Base-by-base conservation (phyloP, 2,888 invertebrate genomes). In the Oegoconia quadripuncta region DNA sequence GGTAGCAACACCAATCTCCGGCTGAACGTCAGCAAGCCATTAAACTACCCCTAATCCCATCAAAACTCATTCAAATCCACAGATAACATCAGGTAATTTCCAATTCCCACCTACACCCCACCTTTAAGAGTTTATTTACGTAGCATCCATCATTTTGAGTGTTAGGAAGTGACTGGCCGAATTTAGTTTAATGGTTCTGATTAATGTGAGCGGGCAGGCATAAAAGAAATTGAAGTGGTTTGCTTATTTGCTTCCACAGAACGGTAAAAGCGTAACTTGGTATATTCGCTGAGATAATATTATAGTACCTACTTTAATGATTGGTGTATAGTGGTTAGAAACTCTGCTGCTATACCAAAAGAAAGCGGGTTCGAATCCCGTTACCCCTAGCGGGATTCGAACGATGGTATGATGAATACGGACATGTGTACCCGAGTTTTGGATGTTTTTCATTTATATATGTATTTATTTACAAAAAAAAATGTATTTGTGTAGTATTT, bases 81-180 rank as follows among this genome's bases (percentile, higher is more conserved):
- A 49, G 72, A 73, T 74, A 64, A 34, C 53, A 74, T 72, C 74
- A 46, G 50, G 42, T 69, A 64, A 67, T 73, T 64, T 66, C 60
- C 68, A 64, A 67, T 73, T 64, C 65, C 60, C 55, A 58, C 59
- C 55, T 55, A 47, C 46, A 39, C 48, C 48, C 50, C 8, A 28
- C 13, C 36, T 28, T 35, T 28, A 23, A 29, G 20, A 27, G 23
- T 14, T 25, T 29, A 31, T 33, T 12, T 38, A 44, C 25, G 39
- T 11, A 48, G 35, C 53, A 55, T 48, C 44, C 41, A 57, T 55
- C 49, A 52, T 50, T 54, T 52, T 48, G 41, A 49, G 54, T 52
- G 59, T 48, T 52, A 59, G 69, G 69, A 64, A 67, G 55, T 69
- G 66, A 66, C 55, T 55, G 30, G 50, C 41, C 25, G 56, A 52